These are phyloP conservation scores for Pseudotriccus pelzelni DNA, from an alignment of 2,797 vertebrate species.

Conservation along the genomic window DNA sequence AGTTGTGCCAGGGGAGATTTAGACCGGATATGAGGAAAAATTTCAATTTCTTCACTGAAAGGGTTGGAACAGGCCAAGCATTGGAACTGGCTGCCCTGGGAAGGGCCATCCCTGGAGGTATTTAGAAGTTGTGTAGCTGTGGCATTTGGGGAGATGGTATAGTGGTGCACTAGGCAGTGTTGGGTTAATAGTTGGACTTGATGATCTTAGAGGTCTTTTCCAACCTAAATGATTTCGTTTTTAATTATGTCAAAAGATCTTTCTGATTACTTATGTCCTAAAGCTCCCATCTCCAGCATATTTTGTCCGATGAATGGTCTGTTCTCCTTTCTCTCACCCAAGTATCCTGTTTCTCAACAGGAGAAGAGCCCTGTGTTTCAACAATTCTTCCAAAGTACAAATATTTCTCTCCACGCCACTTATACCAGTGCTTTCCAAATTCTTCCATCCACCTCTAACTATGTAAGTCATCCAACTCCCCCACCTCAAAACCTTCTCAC, in stretches of 20 bases:
- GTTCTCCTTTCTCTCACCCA: neutral
- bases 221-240: neutral
- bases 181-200: neutral
- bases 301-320: neutral
- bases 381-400: neutral
- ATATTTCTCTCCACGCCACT: neutral
- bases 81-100: neutral
- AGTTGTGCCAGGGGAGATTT: neutral
- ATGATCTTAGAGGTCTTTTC: neutral
- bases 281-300: neutral
- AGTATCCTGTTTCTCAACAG: neutral
- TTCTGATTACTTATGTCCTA: neutral
- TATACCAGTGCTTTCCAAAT: rapidly evolving
- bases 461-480: neutral
- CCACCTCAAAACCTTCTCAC: neutral
- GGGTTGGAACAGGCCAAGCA: neutral
- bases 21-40: neutral
- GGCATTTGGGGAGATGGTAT: neutral
- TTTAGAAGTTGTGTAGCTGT: neutral
- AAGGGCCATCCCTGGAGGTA: neutral
- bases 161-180: neutral
- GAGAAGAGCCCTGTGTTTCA: neutral
- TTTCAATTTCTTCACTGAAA: neutral
- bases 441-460: neutral
- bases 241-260: neutral